A percentile compares a stretch with the other conserved stretches of the same genome.
These are phyloP conservation scores for Cnemophilus loriae DNA, from an alignment of 2,113 vertebrate species.

Conservation along the genomic window DNA sequence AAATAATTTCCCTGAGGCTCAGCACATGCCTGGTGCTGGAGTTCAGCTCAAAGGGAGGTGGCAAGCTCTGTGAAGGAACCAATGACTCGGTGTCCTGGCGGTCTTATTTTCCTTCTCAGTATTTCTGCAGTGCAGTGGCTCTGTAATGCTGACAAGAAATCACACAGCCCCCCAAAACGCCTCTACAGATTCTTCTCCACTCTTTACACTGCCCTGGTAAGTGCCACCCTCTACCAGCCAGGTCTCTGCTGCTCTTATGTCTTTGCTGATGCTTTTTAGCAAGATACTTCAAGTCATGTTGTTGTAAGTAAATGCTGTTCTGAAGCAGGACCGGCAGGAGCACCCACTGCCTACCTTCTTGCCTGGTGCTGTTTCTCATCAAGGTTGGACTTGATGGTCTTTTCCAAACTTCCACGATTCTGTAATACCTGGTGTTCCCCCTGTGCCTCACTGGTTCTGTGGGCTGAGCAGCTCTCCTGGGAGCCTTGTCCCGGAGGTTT, in stretches of 20 bases:
- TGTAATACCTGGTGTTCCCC: neutral
- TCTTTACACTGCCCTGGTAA: conserved; percentile 88
- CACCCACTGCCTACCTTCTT: neutral
- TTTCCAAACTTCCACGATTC: neutral
- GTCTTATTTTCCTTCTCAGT: conserved; percentile 55
- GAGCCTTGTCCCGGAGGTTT: neutral
- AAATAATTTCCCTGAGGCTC: neutral
- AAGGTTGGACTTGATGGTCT: neutral
- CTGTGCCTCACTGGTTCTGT: neutral
- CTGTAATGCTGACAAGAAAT: conserved; percentile 92
- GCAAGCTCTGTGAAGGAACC: neutral
- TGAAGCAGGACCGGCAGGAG: neutral
- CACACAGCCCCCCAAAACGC: conserved; percentile 85
- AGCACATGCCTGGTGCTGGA: neutral
- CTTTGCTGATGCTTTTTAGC: neutral
- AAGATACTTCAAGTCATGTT: neutral
- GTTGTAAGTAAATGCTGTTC: neutral
- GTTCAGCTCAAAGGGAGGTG: neutral
- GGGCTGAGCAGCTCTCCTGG: neutral
- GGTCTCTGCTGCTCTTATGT: neutral
- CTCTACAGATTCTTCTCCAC: conserved; percentile 89
- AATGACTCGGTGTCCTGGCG: neutral
- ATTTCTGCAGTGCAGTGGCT: conserved; percentile 98
- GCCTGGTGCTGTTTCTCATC: neutral
- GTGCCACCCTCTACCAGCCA: neutral